phyloP scores from a whole-genome alignment of 2,888 invertebrate species.

The Parnassius apollo region DNA sequence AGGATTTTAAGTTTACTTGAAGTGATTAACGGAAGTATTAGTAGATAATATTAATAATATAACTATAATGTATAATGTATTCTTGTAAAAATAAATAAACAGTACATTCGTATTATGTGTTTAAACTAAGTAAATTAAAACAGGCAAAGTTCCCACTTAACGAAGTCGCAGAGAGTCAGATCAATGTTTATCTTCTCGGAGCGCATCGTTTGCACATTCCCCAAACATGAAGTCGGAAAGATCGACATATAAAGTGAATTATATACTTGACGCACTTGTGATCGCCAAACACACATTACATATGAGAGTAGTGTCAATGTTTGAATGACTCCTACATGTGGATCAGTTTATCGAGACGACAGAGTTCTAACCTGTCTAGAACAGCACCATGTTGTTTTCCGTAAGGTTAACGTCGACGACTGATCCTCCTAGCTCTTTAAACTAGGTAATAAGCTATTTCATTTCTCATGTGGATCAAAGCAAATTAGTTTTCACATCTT shows the following conservation, averaged over 20 bases:
- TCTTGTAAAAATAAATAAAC: background rate
- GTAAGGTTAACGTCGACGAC: no score
- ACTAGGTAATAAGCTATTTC: no score
- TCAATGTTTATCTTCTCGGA: constrained; percentile 22
- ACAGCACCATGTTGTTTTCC: no score
- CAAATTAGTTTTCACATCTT: no score
- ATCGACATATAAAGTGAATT: constrained; percentile 23
- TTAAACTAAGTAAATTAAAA: constrained; percentile 4
- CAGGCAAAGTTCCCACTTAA: constrained; percentile 2
- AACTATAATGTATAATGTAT: background rate
- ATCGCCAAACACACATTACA: constrained; percentile 22
- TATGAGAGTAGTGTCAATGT: constrained; percentile 22
- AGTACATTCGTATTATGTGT: background rate
- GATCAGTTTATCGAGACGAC: constrained; percentile 16
- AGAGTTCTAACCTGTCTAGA: no score
- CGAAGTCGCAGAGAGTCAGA: constrained; percentile 1
- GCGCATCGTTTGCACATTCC: constrained; percentile 28
- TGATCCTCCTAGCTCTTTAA: no score
- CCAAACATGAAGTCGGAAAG: constrained; percentile 22
- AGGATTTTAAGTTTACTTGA: no score
- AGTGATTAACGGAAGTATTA: no score
- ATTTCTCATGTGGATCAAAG: no score
- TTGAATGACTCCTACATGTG: constrained; percentile 12
- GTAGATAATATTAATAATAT: no score
- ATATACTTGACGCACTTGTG: constrained; percentile 23